These are phyloP conservation scores for Odobenus rosmarus DNA, from an alignment of 2,113 vertebrate species.

Conservation along the genomic window DNA sequence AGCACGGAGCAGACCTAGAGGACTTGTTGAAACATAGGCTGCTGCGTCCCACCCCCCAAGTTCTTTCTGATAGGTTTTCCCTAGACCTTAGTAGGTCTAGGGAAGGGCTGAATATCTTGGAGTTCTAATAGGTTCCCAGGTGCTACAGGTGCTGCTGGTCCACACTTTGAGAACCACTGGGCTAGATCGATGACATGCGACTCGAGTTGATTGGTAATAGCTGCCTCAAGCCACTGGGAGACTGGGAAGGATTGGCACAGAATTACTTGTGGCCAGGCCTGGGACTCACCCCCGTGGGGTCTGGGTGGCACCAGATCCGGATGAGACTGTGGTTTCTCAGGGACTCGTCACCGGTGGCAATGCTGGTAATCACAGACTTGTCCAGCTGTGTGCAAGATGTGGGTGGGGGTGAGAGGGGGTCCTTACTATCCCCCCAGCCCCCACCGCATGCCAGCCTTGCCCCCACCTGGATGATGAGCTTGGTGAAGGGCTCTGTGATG, in stretches of 20 bases:
- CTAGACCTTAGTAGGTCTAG: not conserved
- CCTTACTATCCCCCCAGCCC: fast-evolving
- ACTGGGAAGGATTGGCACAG: not conserved
- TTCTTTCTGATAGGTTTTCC: not conserved
- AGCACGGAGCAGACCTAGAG: not conserved
- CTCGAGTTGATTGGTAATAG: not conserved
- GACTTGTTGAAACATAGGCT: not conserved
- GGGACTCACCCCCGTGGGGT: constrained; percentile 84
- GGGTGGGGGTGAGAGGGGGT: not conserved
- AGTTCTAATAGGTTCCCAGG: not conserved
- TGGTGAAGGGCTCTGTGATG: constrained; percentile 94
- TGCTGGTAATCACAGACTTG: constrained; percentile 93
- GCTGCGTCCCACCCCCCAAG: too few relatives aligned
- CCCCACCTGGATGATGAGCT: constrained; percentile 92
- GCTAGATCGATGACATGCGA: not conserved
- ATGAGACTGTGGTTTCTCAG: constrained; percentile 94
- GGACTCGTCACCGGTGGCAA: constrained; percentile 90
- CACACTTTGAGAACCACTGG: not conserved
- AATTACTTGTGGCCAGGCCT: fast-evolving
- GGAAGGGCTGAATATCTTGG: not conserved
- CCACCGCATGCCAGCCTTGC: not conserved
- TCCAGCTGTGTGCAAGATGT: constrained; percentile 87
- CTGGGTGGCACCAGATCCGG: constrained; percentile 89
- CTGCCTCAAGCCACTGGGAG: not conserved
- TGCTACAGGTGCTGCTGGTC: not conserved